Base-by-base conservation (phyloP, 1,140 invertebrate species). In the Panagrolaimus sp. region DNA sequence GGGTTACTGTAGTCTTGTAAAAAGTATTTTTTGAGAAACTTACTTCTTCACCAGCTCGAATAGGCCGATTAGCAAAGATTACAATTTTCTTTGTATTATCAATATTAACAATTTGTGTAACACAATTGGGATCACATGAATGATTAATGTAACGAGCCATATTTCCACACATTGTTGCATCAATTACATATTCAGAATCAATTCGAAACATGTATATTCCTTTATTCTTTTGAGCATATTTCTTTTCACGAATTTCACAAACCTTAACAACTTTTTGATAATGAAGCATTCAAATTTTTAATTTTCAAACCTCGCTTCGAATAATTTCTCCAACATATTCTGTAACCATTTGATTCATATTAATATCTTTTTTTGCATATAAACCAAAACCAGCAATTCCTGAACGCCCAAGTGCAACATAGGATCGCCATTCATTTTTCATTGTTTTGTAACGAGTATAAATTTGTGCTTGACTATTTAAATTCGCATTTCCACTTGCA, bases 171-270 rank as follows among this genome's bases (percentile, higher is more conserved):
- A 98, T 87, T 3, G 96, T 98, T 16, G 96, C 96, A 87, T 99
- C 96, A 72, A 98, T 91, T 16, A 99, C 93, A 66, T 91, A 88
- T 80, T 98, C 91, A 84, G 97, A 93, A 84, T 98, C 95, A 82
- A 98, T 87, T 38, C 96, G 89, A 86, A 99, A 99, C 96, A 99
- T 99, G 85, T 99, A 99, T 82, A 98, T 94, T 72, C 96, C 96
- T 76, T 95, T 92, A 86, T 98, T 98, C 91, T 96, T 81, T 13
- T 63, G 66, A 11, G 71, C 57, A 72, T 82, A 82, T 11, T 65
- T 66, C 65, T 76, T 82, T 65, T 82, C 80, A 20, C 80, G 74
- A 11, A 70, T 51, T 46, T 78, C 74, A 61, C 76, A 61, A 9
- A 76, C 66, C 74, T 76, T 31, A 38, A n/a, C 66, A 14, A 67